phyloP scores from a whole-genome alignment of 2,888 invertebrate species.

The Pandemis cinnamomeana region DNA sequence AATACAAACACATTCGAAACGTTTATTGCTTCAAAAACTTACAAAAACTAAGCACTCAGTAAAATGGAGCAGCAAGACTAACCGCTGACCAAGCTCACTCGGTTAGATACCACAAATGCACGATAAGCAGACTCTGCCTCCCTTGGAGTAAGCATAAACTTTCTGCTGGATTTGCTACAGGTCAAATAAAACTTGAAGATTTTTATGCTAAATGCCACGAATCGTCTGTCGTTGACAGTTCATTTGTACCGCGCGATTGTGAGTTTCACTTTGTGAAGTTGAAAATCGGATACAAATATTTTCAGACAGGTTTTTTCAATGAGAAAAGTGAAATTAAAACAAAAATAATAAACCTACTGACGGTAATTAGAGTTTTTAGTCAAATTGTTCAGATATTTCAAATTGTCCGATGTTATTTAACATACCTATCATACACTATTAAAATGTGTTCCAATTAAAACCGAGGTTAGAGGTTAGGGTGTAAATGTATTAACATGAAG shows the following conservation, averaged over 20 bases:
- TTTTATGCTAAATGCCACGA: slow-evolving; percentile 10
- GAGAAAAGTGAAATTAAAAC: neutral
- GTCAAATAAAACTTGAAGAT: slow-evolving; percentile 10
- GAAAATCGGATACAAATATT: neutral
- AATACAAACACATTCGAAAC: too few relatives aligned
- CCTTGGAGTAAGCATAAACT: neutral
- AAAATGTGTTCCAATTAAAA: neutral
- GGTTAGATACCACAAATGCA: neutral
- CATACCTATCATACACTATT: neutral
- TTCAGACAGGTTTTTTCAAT: neutral
- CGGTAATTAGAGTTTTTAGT: neutral
- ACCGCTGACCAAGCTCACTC: neutral
- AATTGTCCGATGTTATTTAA: too few relatives aligned
- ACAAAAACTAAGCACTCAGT: neutral
- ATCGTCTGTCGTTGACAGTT: slow-evolving; percentile 9
- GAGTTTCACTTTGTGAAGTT: slow-evolving; percentile 1
- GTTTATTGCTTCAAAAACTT: too few relatives aligned
- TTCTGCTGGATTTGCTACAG: neutral
- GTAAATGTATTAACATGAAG: neutral
- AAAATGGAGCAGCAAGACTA: neutral
- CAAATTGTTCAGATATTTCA: too few relatives aligned
- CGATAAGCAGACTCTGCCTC: slow-evolving; percentile 1
- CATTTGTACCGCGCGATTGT: neutral
- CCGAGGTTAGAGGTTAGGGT: neutral
- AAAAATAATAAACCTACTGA: neutral